Evolutionary conservation across 2,888 invertebrate species (phyloP), one percentile per base, ranked within the genome.

Genomic region (Drosophila eohydei): DNA sequence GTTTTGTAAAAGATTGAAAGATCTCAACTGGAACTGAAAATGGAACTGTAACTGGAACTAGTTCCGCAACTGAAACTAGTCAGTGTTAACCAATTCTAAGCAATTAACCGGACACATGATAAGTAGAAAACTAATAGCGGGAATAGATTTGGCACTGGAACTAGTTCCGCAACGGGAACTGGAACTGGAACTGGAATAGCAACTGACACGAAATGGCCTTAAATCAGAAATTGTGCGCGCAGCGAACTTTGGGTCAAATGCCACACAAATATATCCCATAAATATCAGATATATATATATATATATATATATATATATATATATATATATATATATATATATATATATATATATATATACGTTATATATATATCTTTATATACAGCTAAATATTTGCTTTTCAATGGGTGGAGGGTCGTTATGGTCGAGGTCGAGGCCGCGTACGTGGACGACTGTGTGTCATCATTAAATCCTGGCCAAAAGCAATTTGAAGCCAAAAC

Each of bases 401-500:
- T 71, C 67, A 79, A 55, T 55, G 67, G 14, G 11, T 21, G 32
- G 14, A 4, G 11, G 2, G 12, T 11, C 43, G 28, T 28, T 26
- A 32, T 50, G 32, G 48, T 28, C 8, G 16, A 12, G 21, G 28
- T 16, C 58, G 46, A 58, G 46, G 36, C 36, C 28, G 36, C 34
- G 36, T 26, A 16, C 48, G 16, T 40, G 58, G 58, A 38, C 54
- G 65, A 30, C 61, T 71, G 74, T 75, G 71, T 69, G 74, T 76
- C 84, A 78, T 86, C 81, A 83, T 85, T 83, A 89, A 85, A 81
- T 80, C 80, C 78, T 70, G 80, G 69, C 84, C 81, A 83, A 66
- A 66, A 76, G 83, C 81, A 87, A 80, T 78, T 89, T 73, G 14
- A 44, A 69, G 32, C 57, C 64, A 60, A 80, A 82, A 80, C 80